Evolutionary conservation across 2,797 vertebrate genomes (phyloP).

Genomic region (Periophthalmus magnuspinnatus): DNA sequence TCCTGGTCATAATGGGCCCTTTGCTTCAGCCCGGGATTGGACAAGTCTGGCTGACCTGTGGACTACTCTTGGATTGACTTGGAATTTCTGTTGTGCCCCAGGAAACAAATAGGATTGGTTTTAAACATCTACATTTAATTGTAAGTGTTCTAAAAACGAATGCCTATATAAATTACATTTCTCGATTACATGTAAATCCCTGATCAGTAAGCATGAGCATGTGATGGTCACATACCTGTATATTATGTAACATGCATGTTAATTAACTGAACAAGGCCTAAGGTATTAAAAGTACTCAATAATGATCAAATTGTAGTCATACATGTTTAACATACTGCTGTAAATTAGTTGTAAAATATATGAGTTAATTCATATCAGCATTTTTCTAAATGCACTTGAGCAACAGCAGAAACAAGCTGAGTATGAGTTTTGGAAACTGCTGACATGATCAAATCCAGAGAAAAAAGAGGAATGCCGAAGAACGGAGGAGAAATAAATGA

Average conservation of each 20-base stretch:
- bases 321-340: neutral
- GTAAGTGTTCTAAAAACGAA: neutral
- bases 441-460: neutral
- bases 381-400: neutral
- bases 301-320: neutral
- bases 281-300: too few species aligned
- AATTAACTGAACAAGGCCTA: too few species aligned
- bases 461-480: neutral
- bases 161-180: neutral
- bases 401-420: neutral
- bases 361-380: neutral
- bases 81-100: constrained; percentile 37
- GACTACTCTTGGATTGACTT: constrained; percentile 32
- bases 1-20: constrained; percentile 68
- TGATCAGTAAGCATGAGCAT: neutral
- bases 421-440: neutral
- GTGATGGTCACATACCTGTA: too few species aligned
- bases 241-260: too few species aligned
- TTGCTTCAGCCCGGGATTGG: constrained; percentile 66
- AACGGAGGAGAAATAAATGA: neutral
- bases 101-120: constrained; percentile 11
- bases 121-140: neutral
- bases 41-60: constrained; percentile 63
- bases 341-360: neutral
- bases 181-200: too few species aligned